phyloP scores from a whole-genome alignment of 2,113 vertebrate genomes.

The Psilopogon haemacephalus region DNA sequence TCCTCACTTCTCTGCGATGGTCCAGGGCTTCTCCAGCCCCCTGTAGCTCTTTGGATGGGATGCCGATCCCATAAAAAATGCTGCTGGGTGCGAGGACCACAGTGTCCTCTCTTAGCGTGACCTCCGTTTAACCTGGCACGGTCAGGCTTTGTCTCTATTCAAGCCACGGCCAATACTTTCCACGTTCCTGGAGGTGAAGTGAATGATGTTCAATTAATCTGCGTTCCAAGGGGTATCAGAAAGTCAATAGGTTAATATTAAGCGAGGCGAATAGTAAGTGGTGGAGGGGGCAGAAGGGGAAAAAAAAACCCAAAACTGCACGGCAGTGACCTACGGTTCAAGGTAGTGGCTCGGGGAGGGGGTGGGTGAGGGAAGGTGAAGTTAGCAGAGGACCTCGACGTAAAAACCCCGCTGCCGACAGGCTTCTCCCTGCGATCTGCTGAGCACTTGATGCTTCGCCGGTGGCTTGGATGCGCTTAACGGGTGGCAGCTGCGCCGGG shows the following conservation, averaged over 20 bases:
- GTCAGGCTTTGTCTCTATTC: background rate
- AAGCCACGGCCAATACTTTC: background rate
- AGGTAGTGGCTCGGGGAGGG: background rate
- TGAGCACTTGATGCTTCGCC: background rate
- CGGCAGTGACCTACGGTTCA: background rate
- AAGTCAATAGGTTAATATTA: slow-evolving; percentile 47
- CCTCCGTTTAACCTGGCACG: background rate
- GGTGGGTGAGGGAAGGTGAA: background rate
- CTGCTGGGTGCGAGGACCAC: background rate
- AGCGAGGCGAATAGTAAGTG: slow-evolving; percentile 32
- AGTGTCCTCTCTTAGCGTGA: background rate
- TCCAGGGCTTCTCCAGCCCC: background rate
- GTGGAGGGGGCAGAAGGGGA: background rate
- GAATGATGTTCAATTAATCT: slow-evolving; percentile 44
- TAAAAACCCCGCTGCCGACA: background rate
- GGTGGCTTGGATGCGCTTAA: background rate
- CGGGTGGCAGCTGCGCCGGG: background rate
- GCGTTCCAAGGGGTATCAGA: slow-evolving; percentile 1
- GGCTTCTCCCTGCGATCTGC: background rate
- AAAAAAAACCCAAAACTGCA: background rate
- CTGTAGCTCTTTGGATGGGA: accelerated
- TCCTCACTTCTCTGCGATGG: accelerated
- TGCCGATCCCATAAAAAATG: background rate
- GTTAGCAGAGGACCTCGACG: background rate
- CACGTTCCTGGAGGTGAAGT: background rate